These are phyloP conservation scores for Neocrepidodera transversa DNA, from an alignment of 2,888 invertebrate genomes.

Conservation along the genomic window DNA sequence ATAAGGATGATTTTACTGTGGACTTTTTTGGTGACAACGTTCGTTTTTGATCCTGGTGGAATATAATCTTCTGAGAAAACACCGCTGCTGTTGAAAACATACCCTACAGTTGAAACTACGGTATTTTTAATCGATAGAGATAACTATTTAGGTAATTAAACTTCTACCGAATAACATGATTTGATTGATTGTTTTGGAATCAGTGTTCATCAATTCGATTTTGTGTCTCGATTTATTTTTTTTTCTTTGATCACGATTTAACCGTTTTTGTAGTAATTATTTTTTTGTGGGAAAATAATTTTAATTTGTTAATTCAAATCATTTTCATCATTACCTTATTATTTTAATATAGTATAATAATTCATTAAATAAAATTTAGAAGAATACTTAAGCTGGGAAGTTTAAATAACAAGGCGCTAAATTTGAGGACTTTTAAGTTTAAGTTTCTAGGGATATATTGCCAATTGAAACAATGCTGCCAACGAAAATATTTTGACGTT, in stretches of 20 bases:
- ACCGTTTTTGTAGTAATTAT: not conserved
- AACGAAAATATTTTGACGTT: too few species aligned
- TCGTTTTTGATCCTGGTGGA: conserved; percentile 2
- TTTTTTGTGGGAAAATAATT: not conserved
- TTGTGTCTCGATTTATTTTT: conserved; percentile 5
- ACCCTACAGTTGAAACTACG: conserved; percentile 28
- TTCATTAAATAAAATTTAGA: too few species aligned
- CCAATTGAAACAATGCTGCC: too few species aligned
- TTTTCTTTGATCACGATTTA: not conserved
- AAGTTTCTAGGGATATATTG: too few species aligned
- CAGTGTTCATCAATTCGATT: conserved; percentile 12
- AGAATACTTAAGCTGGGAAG: too few species aligned
- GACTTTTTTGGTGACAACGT: not conserved
- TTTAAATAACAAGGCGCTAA: too few species aligned
- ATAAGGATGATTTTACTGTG: conserved; percentile 11
- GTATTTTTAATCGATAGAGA: conserved; percentile 25
- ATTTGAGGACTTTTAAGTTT: too few species aligned
- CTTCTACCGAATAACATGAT: conserved; percentile 23
- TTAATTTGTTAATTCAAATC: too few species aligned
- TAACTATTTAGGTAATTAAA: conserved; percentile 31
- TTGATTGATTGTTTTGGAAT: conserved; percentile 25
- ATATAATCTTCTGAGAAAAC: conserved; percentile 28
- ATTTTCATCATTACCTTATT: too few species aligned
- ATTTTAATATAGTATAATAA: too few species aligned
- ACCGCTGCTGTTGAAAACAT: conserved; percentile 31